phyloP scores from a whole-genome alignment of 2,888 invertebrate genomes.

The Euspilapteryx auroguttella region DNA sequence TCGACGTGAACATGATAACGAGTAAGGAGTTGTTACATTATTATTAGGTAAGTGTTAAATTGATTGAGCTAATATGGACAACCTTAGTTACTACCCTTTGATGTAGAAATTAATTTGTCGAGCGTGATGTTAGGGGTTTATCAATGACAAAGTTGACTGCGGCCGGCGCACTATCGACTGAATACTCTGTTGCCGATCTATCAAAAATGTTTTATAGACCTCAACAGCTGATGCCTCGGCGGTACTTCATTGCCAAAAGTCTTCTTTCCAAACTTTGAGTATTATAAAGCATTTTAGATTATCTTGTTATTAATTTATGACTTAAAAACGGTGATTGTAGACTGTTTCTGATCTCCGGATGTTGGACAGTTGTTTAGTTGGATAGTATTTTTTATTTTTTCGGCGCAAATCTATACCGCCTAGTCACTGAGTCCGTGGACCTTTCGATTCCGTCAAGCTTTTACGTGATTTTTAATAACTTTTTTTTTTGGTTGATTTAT shows the following conservation, averaged over 20 bases:
- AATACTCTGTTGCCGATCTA: too few relatives aligned
- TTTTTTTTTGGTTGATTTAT: conserved; percentile 52
- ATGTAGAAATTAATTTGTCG: conserved; percentile 53
- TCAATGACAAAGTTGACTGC: conserved; percentile 60
- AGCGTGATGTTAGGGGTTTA: conserved; percentile 57
- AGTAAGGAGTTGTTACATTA: conserved; percentile 60
- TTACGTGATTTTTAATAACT: conserved; percentile 31
- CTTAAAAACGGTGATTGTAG: conserved; percentile 18
- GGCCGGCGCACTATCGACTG: conserved; percentile 21
- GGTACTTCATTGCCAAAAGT: conserved; percentile 15
- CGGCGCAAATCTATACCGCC: conserved; percentile 35
- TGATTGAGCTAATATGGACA: conserved; percentile 57
- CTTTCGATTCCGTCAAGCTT: conserved; percentile 23
- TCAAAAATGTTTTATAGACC: conserved; percentile 38
- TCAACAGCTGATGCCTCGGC: too few relatives aligned
- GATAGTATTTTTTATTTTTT: conserved; percentile 4
- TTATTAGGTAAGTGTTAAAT: conserved; percentile 62
- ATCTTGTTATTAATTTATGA: conserved; percentile 14
- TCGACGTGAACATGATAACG: conserved; percentile 56
- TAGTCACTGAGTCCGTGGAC: conserved; percentile 56
- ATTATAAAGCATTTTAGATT: conserved; percentile 44
- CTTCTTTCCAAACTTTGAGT: conserved; percentile 28
- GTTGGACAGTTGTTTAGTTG: conserved; percentile 4
- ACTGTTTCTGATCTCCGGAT: conserved; percentile 18
- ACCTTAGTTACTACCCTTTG: conserved; percentile 56